Base-by-base conservation (phyloP, 2,888 invertebrate genomes). In the Tachina grossa region DNA sequence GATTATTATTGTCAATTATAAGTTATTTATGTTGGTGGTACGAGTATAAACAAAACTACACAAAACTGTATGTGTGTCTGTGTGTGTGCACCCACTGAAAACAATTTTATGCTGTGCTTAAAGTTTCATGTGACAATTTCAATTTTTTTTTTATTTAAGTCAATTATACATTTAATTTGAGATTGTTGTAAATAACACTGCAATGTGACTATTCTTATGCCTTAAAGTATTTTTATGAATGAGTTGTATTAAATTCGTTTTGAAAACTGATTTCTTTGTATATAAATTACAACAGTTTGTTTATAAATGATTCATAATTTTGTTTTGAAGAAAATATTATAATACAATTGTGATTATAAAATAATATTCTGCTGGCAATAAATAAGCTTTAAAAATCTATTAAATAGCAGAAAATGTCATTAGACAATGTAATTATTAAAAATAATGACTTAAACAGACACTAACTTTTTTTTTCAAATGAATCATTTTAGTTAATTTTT, bases 1-100 rank as follows among this genome's bases (percentile, higher is more conserved):
- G 81, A 72, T 77, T 82, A 65, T 63, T 75, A 51, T 71, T 71
- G 82, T 79, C 85, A 82, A 79, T 79, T 85, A 78, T 75, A 65
- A 82, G 78, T 82, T 71, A 74, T 78, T 85, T 85, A 75, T 82
- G 49, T 68, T 71, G 16, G 49, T 65, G 59, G 59, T 41, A 59
- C 74, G 43, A 49, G 11, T 13, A 16, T 74, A 11, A 14, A n/a
- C n/a, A n/a, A n/a, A n/a, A n/a, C n/a, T 47, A 16, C n/a, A 19
- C 9, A 2, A 10, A 66, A 2, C n/a, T 31, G 10, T 9, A 8
- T 13, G 39, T 31, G 39, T 45, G 11, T n/a, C 4, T 71, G 22
- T 57, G 43, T n/a, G 1, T 72, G 53, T 63, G 45, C 1, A 53
- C 19, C n/a, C 43, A 65, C 49, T 51, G 49, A 49, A 63, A 11